Conservation (phyloP, 2,888 invertebrate genomes). For the Papilio demoleus region DNA sequence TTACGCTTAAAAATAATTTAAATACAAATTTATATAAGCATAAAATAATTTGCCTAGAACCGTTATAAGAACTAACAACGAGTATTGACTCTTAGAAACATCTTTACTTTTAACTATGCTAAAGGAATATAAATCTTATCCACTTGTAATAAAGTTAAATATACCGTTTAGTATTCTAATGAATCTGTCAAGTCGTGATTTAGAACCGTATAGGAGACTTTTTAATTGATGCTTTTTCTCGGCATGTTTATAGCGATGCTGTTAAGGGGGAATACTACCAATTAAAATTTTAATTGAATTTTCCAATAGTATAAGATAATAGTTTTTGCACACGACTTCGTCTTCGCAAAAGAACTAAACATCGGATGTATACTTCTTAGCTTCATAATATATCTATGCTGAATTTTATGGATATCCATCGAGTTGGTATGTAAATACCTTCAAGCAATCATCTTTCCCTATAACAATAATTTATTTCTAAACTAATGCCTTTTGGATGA, state of each 20-base stretch:
- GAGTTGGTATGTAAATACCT: too few relatives aligned
- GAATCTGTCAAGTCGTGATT: slow-evolving; percentile 61
- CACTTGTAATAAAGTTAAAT: not conserved
- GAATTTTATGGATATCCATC: too few relatives aligned
- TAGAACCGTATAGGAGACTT: slow-evolving; percentile 53
- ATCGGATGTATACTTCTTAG: too few relatives aligned
- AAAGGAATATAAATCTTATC: slow-evolving; percentile 10
- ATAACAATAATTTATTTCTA: too few relatives aligned
- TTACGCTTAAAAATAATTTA: not conserved
- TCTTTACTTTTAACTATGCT: not conserved
- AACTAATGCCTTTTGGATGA: too few relatives aligned
- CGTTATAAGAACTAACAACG: slow-evolving; percentile 32
- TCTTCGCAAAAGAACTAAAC: too few relatives aligned
- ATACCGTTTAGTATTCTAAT: slow-evolving; percentile 51
- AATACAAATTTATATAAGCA: slow-evolving; percentile 24
- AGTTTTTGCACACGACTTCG: too few relatives aligned
- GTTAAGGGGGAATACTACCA: slow-evolving; percentile 47
- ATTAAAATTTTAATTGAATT: slow-evolving; percentile 36
- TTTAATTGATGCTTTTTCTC: slow-evolving; percentile 75
- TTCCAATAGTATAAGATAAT: not conserved
- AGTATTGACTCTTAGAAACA: slow-evolving; percentile 17
- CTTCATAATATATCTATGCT: too few relatives aligned
- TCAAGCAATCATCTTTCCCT: too few relatives aligned
- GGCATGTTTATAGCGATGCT: slow-evolving; percentile 58
- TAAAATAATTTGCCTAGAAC: slow-evolving; percentile 42